Evolutionary conservation across 2,888 invertebrate genomes (phyloP).

Genomic region (Agriotes lineatus): DNA sequence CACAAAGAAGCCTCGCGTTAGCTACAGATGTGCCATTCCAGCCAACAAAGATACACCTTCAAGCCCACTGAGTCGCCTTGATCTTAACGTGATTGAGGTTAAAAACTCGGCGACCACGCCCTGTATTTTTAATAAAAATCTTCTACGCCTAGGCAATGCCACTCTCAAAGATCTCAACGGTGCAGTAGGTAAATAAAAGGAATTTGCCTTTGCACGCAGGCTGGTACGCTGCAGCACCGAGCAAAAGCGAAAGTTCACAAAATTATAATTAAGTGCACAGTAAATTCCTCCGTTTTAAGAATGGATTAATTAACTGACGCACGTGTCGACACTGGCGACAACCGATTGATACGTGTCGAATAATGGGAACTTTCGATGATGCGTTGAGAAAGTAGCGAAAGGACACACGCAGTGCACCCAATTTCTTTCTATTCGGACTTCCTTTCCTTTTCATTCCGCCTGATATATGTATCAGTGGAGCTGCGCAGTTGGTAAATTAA

Average conservation of each 20-base stretch:
- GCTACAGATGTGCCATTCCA: not conserved
- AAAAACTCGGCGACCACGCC: conserved; percentile 6
- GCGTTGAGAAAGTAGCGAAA: conserved; percentile 18
- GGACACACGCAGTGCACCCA: not conserved
- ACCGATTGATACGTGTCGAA: not conserved
- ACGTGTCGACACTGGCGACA: not conserved
- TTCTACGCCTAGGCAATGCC: not conserved
- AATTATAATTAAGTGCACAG: not conserved
- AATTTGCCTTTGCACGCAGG: not conserved
- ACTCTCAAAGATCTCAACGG: not conserved
- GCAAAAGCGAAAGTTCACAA: conserved; percentile 7
- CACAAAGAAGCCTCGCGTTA: no score
- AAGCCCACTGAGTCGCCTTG: conserved; percentile 3
- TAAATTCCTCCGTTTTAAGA: not conserved
- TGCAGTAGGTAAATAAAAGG: no score
- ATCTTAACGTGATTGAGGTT: conserved; percentile 11
- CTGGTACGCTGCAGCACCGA: conserved; percentile 7
- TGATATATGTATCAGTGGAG: no score
- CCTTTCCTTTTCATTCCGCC: no score
- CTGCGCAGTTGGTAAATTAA: no score
- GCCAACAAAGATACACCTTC: conserved; percentile 15
- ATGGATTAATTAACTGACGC: not conserved
- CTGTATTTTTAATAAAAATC: conserved; percentile 1
- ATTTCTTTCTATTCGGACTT: conserved; percentile 18
- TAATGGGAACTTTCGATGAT: conserved; percentile 16